Base-by-base conservation (phyloP, 2,113 vertebrate genomes). In the Setophaga kirtlandii region DNA sequence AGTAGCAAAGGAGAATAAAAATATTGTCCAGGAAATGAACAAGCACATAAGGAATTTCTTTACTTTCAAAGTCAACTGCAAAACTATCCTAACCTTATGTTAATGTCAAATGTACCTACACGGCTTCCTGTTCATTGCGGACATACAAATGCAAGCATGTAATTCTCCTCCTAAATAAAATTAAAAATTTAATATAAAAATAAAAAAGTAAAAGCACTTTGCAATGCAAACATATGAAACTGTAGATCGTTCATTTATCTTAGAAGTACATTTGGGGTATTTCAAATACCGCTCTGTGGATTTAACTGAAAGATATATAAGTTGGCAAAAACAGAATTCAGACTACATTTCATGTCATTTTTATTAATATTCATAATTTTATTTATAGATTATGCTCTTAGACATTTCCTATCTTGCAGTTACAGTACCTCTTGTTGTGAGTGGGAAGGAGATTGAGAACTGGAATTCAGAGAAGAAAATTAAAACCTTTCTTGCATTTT, bases 1-100 rank as follows among this genome's bases (percentile, higher is more conserved):
- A 90, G 20, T 63, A 63, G 47, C 39, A 76, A 87, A 85, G n/a
- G 9, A 83, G 21, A 75, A 50, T 82, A 65, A 90, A 56, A 64
- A 56, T 63, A 47, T 50, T 83, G 19, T 64, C 71, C 68, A 87
- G 46, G 82, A 96, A 93, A 85, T 68, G 15, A 81, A 87, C 56
- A 89, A 76, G 10, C 27, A 39, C 31, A 52, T 67, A 71, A 91
- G 90, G 30, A 64, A 74, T 46, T 52, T 75, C 30, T 90, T 96
- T 67, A 49, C 20, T 96, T 93, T 97, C 19, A 73, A 97, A 93
- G 58, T 81, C 84, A 70, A 30, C 42, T 81, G 46, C 12, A 73
- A 21, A 77, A 65, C 5, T 80, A 39, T 65, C 42, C 31, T 50
- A 74, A 12, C 5, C 71, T 83, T 80, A 65, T 58, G 24, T 55